Evolutionary conservation across 1,140 invertebrate species (phyloP), one percentile per base, ranked within the genome.

Genomic region (Zaprionus ornatus): DNA sequence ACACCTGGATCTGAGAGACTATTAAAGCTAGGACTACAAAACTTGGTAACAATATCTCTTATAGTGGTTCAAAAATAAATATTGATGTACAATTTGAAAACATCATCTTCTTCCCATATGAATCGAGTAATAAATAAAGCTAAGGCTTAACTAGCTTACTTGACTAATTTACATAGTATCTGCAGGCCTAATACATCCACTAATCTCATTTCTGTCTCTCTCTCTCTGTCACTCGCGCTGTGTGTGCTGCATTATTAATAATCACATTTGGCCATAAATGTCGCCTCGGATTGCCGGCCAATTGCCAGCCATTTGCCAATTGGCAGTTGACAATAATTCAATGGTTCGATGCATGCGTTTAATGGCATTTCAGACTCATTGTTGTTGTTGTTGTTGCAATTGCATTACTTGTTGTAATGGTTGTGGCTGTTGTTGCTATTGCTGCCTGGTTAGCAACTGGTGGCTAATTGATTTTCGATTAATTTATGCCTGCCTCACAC

Each of bases 381-480:
- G 63, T 60, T 74, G 63, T 60, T 74, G 60, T 67, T 48, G 57
- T 12, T 21, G 19, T 50, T 50, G 45, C 17, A 48, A 6, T 69
- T 68, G 64, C 25, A 48, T 12, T 42, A 10, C n/a, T 79, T 69
- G 63, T 64, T 70, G 60, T 60, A 17, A 60, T 63, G 40, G 37
- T 48, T 19, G 21, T 21, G 4, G 3, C 6, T 48, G 19, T 17
- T 19, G 17, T 45, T 10, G 5, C n/a, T 19, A 7, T 21, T 21
- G 45, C 12, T 21, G 61, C 68, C 61, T 57, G 54, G 55, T 7
- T 27, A 29, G 56, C 65, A 29, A 48, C 61, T 70, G 54, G 74
- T 54, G 45, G 65, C 85, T 88, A 88, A 88, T 88, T 84, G 84
- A 88, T 88, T 88, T 88, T 84, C 78, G 88, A 88, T 88, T 88